Percentiles rank a stretch among this genome's conserved stretches.
phyloP scores from a whole-genome alignment of 1,140 invertebrate species.

The Drosophila guanche region DNA sequence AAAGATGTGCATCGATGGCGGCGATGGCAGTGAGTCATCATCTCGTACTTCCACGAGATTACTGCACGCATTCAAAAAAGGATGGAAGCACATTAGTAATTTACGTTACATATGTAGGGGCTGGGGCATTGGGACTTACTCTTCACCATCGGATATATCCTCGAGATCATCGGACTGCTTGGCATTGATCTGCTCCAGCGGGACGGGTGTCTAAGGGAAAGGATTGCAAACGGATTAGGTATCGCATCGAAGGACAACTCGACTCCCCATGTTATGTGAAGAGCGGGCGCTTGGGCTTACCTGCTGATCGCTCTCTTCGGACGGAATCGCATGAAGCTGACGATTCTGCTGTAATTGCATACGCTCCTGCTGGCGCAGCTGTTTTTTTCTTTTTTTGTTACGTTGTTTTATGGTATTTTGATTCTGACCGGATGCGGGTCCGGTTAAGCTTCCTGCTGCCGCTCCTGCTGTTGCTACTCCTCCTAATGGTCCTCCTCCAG shows the following conservation, averaged over 20 bases:
- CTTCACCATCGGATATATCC: constrained; percentile 76
- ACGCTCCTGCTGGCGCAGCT: constrained; percentile 24
- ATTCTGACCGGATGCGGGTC: not conserved
- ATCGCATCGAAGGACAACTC: too few relatives aligned
- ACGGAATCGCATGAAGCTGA: constrained; percentile 6
- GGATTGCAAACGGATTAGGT: too few relatives aligned
- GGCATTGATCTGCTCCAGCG: not conserved
- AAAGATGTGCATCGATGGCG: constrained; percentile 15
- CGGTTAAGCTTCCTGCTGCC: not conserved
- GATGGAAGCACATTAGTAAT: too few relatives aligned
- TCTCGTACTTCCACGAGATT: constrained; percentile 15
- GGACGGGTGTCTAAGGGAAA: too few relatives aligned
- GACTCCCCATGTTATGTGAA: too few relatives aligned
- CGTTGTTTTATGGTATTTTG: constrained; percentile 27
- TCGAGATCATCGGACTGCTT: constrained; percentile 56
- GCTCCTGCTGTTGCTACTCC: not conserved
- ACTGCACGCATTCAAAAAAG: constrained; percentile 7
- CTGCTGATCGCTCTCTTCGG: not conserved
- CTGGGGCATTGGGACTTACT: constrained; percentile 57
- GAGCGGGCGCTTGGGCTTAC: too few relatives aligned
- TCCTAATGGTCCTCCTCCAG: not conserved
- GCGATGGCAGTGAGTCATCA: constrained; percentile 47
- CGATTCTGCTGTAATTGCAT: constrained; percentile 28
- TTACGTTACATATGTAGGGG: too few relatives aligned
- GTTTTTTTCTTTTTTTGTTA: constrained; percentile 50